Evolutionary conservation across 2,888 invertebrate species (phyloP).

Genomic region (Ornithoptera alexandrae): DNA sequence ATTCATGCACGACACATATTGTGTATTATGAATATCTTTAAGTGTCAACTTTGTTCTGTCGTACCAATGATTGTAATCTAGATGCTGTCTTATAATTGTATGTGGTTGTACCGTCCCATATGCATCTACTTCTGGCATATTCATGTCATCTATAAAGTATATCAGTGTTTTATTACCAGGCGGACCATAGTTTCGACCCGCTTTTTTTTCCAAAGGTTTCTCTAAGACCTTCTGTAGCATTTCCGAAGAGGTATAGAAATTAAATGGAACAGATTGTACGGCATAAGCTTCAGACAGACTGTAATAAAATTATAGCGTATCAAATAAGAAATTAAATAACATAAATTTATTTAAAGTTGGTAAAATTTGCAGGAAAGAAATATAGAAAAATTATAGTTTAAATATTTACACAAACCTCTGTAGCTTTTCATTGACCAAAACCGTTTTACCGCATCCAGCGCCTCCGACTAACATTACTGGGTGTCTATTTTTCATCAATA

Average conservation of each 20-base stretch:
- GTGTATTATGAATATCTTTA: slow-evolving; percentile 98
- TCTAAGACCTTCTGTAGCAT: slow-evolving; percentile 96
- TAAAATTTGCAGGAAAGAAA: not conserved
- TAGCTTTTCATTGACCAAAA: slow-evolving; percentile 86
- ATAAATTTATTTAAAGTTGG: not conserved
- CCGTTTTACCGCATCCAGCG: slow-evolving; percentile 97
- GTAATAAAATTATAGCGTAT: not conserved
- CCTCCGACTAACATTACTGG: slow-evolving; percentile 97
- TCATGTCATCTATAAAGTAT: slow-evolving; percentile 98
- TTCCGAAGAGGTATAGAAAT: slow-evolving; percentile 97
- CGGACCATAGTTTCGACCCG: slow-evolving; percentile 96
- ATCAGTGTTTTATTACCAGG: slow-evolving; percentile 95
- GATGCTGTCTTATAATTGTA: slow-evolving; percentile 95
- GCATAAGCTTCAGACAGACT: slow-evolving; percentile 91
- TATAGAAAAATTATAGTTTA: not conserved
- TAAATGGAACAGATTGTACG: slow-evolving; percentile 95
- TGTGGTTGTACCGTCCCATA: slow-evolving; percentile 98
- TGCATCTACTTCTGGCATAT: slow-evolving; percentile 94
- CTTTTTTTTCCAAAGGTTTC: slow-evolving; percentile 97
- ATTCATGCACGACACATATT: slow-evolving; percentile 98
- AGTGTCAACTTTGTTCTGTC: slow-evolving; percentile 90
- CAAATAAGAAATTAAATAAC: not conserved
- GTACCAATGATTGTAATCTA: slow-evolving; percentile 97
- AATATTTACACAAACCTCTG: slow-evolving; percentile 60
- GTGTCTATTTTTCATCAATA: slow-evolving; percentile 91